phyloP scores from a whole-genome alignment of 2,113 vertebrate genomes.

The Podocnemis expansa region DNA sequence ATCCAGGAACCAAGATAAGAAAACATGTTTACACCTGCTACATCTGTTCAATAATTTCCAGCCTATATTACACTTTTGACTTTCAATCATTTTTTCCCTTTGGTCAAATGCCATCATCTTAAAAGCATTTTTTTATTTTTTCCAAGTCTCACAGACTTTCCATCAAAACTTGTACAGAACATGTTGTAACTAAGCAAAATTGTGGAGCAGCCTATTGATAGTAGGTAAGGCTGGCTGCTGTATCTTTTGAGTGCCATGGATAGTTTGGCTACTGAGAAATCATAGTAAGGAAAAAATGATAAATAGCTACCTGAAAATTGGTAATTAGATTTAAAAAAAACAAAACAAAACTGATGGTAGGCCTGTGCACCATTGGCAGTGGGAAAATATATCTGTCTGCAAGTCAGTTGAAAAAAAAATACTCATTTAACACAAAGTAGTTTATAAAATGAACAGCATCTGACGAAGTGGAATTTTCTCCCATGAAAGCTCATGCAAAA shows the following conservation, averaged over 20 bases:
- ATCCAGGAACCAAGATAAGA: constrained; percentile 73
- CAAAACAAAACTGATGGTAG: background rate
- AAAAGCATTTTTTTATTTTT: constrained; percentile 58
- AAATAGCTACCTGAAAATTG: background rate
- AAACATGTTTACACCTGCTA: constrained; percentile 79
- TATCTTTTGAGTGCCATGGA: constrained; percentile 27
- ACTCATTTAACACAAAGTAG: background rate
- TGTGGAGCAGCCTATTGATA: constrained; percentile 4
- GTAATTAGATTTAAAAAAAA: constrained; percentile 11
- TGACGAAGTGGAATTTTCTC: no score
- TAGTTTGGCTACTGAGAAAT: constrained; percentile 35
- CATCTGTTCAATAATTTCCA: constrained; percentile 74
- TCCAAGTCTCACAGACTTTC: constrained; percentile 57
- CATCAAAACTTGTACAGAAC: constrained; percentile 35
- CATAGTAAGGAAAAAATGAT: constrained; percentile 43
- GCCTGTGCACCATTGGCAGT: background rate
- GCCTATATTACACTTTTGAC: constrained; percentile 57
- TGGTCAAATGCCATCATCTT: constrained; percentile 51
- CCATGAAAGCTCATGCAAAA: no score
- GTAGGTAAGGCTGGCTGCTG: constrained; percentile 26
- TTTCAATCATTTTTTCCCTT: constrained; percentile 23
- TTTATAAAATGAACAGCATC: constrained; percentile 22
- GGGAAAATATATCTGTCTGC: constrained; percentile 45
- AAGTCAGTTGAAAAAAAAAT: constrained; percentile 13
- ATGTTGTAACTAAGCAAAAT: constrained; percentile 48